These are phyloP conservation scores for Schizotus pectinicornis DNA, from an alignment of 2,888 invertebrate genomes.

Conservation along the genomic window DNA sequence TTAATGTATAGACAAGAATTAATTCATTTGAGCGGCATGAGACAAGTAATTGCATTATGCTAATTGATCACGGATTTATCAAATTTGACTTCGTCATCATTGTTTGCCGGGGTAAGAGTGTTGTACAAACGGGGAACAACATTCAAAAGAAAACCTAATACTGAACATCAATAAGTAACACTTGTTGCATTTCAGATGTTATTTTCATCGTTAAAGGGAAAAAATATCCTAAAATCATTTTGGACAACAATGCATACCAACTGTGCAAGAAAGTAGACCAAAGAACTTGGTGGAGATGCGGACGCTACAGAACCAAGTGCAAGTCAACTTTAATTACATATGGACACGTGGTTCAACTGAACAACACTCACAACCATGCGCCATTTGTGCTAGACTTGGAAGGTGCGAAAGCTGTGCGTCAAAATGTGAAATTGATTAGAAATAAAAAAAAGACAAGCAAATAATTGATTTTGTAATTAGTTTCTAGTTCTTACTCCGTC, in stretches of 20 bases:
- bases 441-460: too few relatives aligned
- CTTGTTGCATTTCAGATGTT: conserved; percentile 28
- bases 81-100: too few relatives aligned
- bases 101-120: too few relatives aligned
- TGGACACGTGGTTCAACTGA: conserved; percentile 1
- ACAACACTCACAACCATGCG: conserved; percentile 1
- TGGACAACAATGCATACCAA: conserved; percentile 33
- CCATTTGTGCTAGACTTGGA: background rate
- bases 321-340: conserved; percentile 15
- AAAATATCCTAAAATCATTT: conserved; percentile 38
- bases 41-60: too few relatives aligned
- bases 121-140: too few relatives aligned
- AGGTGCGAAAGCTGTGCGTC: background rate
- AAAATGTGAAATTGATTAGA: background rate
- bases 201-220: conserved; percentile 36
- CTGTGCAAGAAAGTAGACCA: conserved; percentile 27
- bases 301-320: conserved; percentile 31
- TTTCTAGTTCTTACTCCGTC: too few relatives aligned
- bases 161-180: background rate
- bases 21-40: too few relatives aligned
- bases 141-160: too few relatives aligned
- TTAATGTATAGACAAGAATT: too few relatives aligned
- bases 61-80: too few relatives aligned
- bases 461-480: too few relatives aligned
- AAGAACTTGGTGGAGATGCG: conserved; percentile 37